Evolutionary conservation across 2,888 invertebrate genomes (phyloP).

Genomic region (Epiblema foenella): DNA sequence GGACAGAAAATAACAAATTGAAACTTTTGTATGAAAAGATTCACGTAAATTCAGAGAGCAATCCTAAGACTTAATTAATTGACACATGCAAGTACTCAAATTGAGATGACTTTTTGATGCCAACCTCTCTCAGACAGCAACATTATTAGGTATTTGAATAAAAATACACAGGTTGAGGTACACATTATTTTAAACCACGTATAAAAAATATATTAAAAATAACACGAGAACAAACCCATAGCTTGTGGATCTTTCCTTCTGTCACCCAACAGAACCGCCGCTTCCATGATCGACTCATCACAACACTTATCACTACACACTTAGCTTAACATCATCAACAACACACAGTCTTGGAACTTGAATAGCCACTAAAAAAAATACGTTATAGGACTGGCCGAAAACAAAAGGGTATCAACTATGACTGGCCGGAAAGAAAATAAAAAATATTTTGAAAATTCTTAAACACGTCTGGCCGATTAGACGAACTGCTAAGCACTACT

Average conservation of each 20-base stretch:
- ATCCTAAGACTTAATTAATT: no score
- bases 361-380: slow-evolving; percentile 25
- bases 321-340: slow-evolving; percentile 41
- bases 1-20: no score
- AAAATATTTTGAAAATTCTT: no score
- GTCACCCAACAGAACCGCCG: slow-evolving; percentile 70
- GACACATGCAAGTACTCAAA: no score
- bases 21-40: no score
- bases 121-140: no score
- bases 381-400: not conserved
- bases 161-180: no score
- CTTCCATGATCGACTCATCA: slow-evolving; percentile 74
- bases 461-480: not conserved
- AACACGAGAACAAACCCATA: slow-evolving; percentile 75
- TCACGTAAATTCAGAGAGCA: no score
- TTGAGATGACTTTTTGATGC: no score
- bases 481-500: not conserved
- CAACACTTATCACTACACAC: slow-evolving; percentile 48
- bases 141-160: no score
- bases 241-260: slow-evolving; percentile 63
- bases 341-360: not conserved
- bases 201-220: not conserved
- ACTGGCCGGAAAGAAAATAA: no score
- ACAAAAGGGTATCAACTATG: not conserved
- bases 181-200: no score